Evolutionary conservation across 2,113 vertebrate species (phyloP).

Genomic region (Lophura nycthemera): DNA sequence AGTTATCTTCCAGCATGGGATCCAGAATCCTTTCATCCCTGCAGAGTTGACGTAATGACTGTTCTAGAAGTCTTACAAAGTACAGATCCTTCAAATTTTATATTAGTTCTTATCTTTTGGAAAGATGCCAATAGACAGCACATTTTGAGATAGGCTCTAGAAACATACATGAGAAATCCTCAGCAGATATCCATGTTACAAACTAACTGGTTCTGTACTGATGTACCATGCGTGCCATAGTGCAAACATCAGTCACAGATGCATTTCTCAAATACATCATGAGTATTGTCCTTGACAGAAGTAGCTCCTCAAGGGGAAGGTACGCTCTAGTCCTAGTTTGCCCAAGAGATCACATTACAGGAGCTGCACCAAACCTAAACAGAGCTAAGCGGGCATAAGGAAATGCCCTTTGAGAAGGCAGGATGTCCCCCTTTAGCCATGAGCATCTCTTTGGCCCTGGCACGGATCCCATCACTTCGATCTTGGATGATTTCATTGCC

Average conservation of each 20-base stretch:
- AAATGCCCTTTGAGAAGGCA: not conserved
- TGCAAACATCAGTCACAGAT: not conserved
- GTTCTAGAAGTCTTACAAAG: not conserved
- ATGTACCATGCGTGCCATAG: rapidly evolving
- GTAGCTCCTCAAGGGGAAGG: not conserved
- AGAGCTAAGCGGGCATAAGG: rapidly evolving
- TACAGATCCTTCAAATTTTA: not conserved
- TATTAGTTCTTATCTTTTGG: not conserved
- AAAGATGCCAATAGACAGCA: not conserved
- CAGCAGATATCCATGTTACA: not conserved
- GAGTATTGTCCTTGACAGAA: not conserved
- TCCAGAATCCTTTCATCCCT: not conserved
- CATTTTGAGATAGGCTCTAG: not conserved
- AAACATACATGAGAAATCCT: not conserved
- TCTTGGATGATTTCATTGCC: not conserved
- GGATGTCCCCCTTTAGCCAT: rapidly evolving
- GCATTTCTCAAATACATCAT: not conserved
- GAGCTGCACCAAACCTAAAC: not conserved
- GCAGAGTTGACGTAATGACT: not conserved
- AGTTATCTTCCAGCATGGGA: not conserved
- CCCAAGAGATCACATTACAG: not conserved
- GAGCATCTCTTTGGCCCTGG: not conserved
- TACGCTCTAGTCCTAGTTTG: not conserved
- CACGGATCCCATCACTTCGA: not conserved
- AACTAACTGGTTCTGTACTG: not conserved